Evolutionary conservation across 2,888 invertebrate genomes (phyloP), one percentile per base, ranked within the genome.

Genomic region (Philereme transversata): DNA sequence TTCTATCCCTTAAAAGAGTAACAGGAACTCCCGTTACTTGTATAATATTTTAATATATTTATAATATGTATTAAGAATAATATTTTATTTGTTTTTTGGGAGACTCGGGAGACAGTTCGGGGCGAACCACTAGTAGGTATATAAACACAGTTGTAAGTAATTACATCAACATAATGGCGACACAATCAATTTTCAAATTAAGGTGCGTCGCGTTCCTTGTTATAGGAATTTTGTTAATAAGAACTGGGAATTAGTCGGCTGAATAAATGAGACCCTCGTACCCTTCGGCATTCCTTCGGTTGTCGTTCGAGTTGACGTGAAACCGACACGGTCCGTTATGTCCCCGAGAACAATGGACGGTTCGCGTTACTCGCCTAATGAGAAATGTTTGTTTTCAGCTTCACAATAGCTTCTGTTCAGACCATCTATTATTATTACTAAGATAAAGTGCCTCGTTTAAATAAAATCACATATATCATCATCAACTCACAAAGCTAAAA

Each of bases 321-420:
- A 89, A 83, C 86, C 85, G 86, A 86, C 86, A 84, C 85, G 83
- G 83, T 81, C 90, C 91, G 88, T 90, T 90, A 90, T 90, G 83
- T 86, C 87, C 84, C 84, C 84, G 78, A 86, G 85, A 89, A 91
- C 91, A 91, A 91, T 90, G 81, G 81, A 73, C 81, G 56, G 81
- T 87, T 87, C 84, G 81, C 83, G 84, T 83, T 84, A 85, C 86
- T 86, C 86, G 82, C 77, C 84, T 90, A 89, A 89, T 90, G 90
- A 88, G 87, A 90, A 91, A 88, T 90, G 88, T 90, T 91, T 90
- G 90, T 88, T 90, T 90, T 86, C 81, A 84, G 77, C 78, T 78
- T 78, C 70, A 80, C 90, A 90, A 90, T 90, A 78, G 86, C 76
- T 78, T 81, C 78, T 82, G 77, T 82, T 84, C 83, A 83, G 82